Conservation (phyloP, 1,140 invertebrate species). For the Asobara japonica region DNA sequence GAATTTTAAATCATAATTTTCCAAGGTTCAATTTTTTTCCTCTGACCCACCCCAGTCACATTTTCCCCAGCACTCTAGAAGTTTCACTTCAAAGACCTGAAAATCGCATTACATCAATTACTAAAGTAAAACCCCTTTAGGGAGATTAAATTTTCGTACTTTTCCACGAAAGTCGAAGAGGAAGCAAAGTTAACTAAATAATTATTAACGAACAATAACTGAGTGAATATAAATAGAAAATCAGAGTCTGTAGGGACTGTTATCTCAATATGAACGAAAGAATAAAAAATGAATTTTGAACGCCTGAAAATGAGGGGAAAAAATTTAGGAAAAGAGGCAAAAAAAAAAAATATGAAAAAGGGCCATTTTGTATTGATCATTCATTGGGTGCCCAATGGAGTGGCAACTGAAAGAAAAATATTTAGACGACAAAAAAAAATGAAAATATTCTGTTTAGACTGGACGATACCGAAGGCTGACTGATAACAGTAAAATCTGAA, state of each 20-base stretch:
- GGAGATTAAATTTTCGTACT: not conserved
- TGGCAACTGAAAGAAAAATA: constrained; percentile 21
- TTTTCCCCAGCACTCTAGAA: too few species aligned
- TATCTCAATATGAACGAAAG: constrained; percentile 8
- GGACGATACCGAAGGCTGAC: constrained; percentile 45
- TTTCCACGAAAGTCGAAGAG: not conserved
- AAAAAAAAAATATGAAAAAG: not conserved
- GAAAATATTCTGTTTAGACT: constrained; percentile 38
- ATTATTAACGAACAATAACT: not conserved
- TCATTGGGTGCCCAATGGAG: not conserved
- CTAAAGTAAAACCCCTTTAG: constrained; percentile 14
- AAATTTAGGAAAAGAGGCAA: not conserved
- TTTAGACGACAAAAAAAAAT: constrained; percentile 24
- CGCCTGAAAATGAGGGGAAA: not conserved
- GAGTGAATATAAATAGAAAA: not conserved
- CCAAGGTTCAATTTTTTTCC: too few species aligned
- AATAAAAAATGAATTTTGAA: not conserved
- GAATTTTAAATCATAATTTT: too few species aligned
- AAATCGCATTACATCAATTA: too few species aligned
- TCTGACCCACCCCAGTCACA: too few species aligned
- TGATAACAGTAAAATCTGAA: constrained; percentile 32
- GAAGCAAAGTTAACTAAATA: not conserved
- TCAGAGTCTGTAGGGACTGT: not conserved
- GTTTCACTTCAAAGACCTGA: too few species aligned
- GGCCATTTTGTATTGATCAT: constrained; percentile 24